Evolutionary conservation across 2,888 invertebrate genomes (phyloP).

Genomic region (Spisula subtruncata): DNA sequence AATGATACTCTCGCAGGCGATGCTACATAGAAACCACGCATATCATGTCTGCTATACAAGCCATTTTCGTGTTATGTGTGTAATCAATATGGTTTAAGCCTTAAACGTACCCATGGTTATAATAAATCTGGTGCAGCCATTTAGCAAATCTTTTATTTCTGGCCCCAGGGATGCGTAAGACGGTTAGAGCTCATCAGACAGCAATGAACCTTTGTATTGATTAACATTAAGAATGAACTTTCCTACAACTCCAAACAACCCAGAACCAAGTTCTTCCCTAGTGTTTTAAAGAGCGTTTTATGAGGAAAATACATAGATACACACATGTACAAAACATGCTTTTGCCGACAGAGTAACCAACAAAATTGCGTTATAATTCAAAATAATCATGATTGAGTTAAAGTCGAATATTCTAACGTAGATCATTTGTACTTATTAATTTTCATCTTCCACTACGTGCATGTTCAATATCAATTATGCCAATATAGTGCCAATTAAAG

Average conservation of each 20-base stretch:
- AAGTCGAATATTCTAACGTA: too few relatives aligned
- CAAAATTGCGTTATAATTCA: too few relatives aligned
- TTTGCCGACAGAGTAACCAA: too few relatives aligned
- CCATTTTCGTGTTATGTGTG: not conserved
- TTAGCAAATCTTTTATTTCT: constrained; percentile 13
- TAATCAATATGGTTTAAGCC: not conserved
- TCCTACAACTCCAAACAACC: not conserved
- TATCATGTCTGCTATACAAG: not conserved
- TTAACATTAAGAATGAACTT: not conserved
- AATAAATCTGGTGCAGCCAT: constrained; percentile 12
- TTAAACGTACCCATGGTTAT: constrained; percentile 1
- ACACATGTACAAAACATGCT: not conserved
- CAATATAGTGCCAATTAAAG: too few relatives aligned
- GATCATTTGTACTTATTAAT: too few relatives aligned
- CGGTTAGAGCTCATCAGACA: not conserved
- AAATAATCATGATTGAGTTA: too few relatives aligned
- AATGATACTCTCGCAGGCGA: not conserved
- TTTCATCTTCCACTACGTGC: too few relatives aligned
- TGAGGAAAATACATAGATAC: not conserved
- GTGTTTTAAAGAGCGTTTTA: too few relatives aligned
- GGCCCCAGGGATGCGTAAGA: not conserved
- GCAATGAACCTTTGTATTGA: constrained; percentile 4
- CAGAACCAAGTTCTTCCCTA: not conserved
- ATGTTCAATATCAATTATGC: too few relatives aligned
- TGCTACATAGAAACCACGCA: not conserved